Base-by-base conservation (phyloP, 2,797 vertebrate species). In the Melanotaenia trifasciata region DNA sequence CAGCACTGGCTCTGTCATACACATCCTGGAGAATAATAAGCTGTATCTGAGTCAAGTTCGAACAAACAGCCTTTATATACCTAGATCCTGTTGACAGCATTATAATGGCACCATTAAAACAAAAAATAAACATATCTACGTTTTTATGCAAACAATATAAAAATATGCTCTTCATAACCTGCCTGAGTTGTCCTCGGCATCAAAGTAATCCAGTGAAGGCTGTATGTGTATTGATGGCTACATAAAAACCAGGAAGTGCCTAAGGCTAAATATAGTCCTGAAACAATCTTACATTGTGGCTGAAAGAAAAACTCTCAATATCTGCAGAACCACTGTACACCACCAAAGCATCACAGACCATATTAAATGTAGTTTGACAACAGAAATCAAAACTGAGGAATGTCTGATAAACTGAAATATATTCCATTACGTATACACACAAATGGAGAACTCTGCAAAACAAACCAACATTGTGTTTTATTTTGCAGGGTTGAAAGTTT, bases 401-500 rank as follows among this genome's bases (percentile, higher is more conserved):
- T 28, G 16, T 4, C 5, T 56, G 18, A 26, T 24, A 68, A 58
- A 30, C 32, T 57, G 20, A 6, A 70, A 35, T 26, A 13, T 20
- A 4, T 14, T 20, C 38, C 16, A 10, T 32, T 9, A 22, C 9
- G 9, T 13, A 22, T 28, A 24, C 11, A 2, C 6, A 11, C 38
- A 64, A 64, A 30, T 0, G 32, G n/a, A n/a, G 8, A 50, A 22
- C 47, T 50, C 47, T 50, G 45, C 18, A 54, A 58, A 67, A 51
- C 20, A 32, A 67, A 50, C 30, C 2, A 35, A 11, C 5, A 0
- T 3, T 18, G n/a, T 18, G 51, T 35, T 6, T 26, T 51, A 47
- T 76, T 30, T 64, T 7, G 28, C 18, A 51, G 61, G n/a, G 45
- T 28, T 1, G 36, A 73, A n/a, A 51, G 66, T 72, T 72, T 73